A percentile compares a stretch with the other conserved stretches of the same genome.
Evolutionary conservation across 2,797 vertebrate genomes (phyloP).

Genomic region (Poeciliopsis presidionis): DNA sequence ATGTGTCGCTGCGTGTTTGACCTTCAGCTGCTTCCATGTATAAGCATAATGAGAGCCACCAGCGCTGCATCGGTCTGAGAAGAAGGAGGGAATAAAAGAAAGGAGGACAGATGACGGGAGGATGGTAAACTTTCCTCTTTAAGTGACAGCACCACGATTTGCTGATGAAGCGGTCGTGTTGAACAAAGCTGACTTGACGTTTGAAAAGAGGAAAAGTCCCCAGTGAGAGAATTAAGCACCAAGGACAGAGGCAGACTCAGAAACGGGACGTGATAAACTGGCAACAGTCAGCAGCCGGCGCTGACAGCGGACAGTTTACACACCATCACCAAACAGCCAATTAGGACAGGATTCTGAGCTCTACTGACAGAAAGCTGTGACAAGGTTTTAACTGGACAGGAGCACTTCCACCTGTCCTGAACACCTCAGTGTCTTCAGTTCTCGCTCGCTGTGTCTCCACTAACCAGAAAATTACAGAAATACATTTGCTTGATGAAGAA

Average conservation of each 20-base stretch:
- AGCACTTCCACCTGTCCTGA: background rate
- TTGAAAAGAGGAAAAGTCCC: slow-evolving; percentile 19
- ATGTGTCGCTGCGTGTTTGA: slow-evolving; percentile 26
- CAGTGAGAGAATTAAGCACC: slow-evolving; percentile 50
- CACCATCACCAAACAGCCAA: background rate
- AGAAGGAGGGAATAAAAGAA: background rate
- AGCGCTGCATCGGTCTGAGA: slow-evolving; percentile 23
- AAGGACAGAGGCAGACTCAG: slow-evolving; percentile 61
- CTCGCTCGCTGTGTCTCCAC: background rate
- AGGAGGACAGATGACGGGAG: slow-evolving; percentile 12
- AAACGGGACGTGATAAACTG: slow-evolving; percentile 3
- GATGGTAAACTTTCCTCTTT: slow-evolving; percentile 16
- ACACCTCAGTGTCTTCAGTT: background rate
- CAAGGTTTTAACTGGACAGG: background rate
- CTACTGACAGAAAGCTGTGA: background rate
- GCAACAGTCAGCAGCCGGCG: slow-evolving; percentile 14
- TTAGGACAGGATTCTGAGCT: background rate
- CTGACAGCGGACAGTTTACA: slow-evolving; percentile 9
- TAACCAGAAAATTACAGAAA: too few species aligned
- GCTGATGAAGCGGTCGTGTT: background rate
- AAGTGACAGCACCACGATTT: background rate
- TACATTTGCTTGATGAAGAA: too few species aligned
- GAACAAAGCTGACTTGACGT: slow-evolving; percentile 5
- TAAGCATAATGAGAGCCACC: slow-evolving; percentile 53
- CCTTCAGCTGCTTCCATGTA: slow-evolving; percentile 61